phyloP scores from a whole-genome alignment of 2,888 invertebrate genomes.

The Nasonia oneida region DNA sequence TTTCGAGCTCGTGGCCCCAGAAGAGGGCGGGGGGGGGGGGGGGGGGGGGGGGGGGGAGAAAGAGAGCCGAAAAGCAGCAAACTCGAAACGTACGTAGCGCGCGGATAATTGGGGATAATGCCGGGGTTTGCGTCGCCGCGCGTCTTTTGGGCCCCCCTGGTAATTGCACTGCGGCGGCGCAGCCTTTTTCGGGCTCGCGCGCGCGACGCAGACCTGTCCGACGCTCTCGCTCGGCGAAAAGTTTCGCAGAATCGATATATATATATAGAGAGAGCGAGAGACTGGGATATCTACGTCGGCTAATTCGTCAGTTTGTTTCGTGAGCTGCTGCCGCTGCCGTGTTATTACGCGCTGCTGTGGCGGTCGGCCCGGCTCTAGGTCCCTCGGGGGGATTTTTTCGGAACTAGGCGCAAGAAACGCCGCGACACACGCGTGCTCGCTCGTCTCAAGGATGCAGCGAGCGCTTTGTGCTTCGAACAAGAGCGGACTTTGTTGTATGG shows the following conservation, averaged over 20 bases:
- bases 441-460: constrained; percentile 22
- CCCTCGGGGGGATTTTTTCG: constrained; percentile 45
- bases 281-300: constrained; percentile 68
- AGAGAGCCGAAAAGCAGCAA: constrained; percentile 70
- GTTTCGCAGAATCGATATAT: constrained; percentile 24
- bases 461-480: background rate
- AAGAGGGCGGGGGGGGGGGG: background rate
- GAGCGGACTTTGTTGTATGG: constrained; percentile 13
- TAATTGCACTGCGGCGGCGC: constrained; percentile 76
- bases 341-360: constrained; percentile 70
- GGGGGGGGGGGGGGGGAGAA: too few relatives aligned
- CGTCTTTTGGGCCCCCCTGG: constrained; percentile 55
- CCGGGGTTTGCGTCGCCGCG: constrained; percentile 71
- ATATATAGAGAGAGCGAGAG: constrained; percentile 23
- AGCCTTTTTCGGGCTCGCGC: constrained; percentile 67
- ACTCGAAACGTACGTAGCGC: constrained; percentile 67
- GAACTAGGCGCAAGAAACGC: constrained; percentile 56
- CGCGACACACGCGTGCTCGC: constrained; percentile 41
- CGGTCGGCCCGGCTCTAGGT: constrained; percentile 31
- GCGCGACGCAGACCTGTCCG: constrained; percentile 48
- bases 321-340: constrained; percentile 68
- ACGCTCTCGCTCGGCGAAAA: constrained; percentile 17
- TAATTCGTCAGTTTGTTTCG: constrained; percentile 76
- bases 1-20: constrained; percentile 47
- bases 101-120: constrained; percentile 78